Percentiles rank a stretch among this genome's conserved stretches.
phyloP scores from a whole-genome alignment of 2,888 invertebrate species.

The Pogonocherus hispidulus region DNA sequence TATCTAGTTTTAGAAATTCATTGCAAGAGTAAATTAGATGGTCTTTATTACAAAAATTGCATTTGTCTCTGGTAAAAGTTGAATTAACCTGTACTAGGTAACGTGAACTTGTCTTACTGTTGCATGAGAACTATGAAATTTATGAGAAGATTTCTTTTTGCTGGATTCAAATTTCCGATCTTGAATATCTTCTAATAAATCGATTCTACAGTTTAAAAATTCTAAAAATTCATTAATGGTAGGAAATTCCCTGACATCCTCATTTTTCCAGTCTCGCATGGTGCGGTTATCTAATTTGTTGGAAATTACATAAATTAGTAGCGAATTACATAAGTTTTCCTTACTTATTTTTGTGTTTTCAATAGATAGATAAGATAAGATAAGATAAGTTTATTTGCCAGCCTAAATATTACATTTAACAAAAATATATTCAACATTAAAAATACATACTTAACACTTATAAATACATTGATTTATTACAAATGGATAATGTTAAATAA shows the following conservation, averaged over 20 bases:
- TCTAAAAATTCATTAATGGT: slow-evolving; percentile 32
- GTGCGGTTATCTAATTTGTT: background rate
- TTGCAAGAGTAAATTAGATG: slow-evolving; percentile 23
- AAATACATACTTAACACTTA: too few species aligned
- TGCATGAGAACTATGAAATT: slow-evolving; percentile 4
- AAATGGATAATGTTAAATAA: too few species aligned
- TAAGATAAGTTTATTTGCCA: too few species aligned
- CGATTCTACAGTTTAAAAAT: slow-evolving; percentile 23
- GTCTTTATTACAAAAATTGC: slow-evolving; percentile 20
- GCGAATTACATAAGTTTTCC: too few species aligned
- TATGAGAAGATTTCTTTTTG: slow-evolving; percentile 7
- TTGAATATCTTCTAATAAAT: background rate
- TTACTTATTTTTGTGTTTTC: too few species aligned
- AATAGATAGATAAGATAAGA: too few species aligned
- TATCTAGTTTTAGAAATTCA: slow-evolving; percentile 21
- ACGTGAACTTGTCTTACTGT: background rate
- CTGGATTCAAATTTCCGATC: slow-evolving; percentile 30
- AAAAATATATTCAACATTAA: too few species aligned
- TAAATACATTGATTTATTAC: too few species aligned
- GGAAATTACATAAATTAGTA: too few species aligned
- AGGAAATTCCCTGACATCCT: slow-evolving; percentile 15
- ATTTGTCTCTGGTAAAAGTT: background rate
- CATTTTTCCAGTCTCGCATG: background rate
- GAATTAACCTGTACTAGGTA: background rate
- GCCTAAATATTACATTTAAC: too few species aligned